These are phyloP conservation scores for Pterocles gutturalis DNA, from an alignment of 2,113 vertebrate species.

Conservation along the genomic window DNA sequence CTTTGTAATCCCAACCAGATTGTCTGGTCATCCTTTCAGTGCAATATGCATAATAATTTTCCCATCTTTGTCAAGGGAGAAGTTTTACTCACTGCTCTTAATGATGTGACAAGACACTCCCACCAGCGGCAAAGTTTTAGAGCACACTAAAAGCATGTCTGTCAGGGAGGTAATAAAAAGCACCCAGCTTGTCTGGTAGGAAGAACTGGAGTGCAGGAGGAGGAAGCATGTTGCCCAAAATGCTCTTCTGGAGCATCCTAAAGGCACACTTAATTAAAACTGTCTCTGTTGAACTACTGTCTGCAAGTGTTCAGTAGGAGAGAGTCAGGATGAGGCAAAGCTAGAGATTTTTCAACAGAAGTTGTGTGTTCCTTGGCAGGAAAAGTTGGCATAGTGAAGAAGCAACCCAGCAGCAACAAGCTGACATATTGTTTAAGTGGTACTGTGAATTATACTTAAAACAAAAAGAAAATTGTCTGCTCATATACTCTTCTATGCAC, in stretches of 20 bases:
- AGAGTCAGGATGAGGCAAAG: background rate
- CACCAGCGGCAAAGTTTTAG: background rate
- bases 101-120: background rate
- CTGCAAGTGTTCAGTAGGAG: background rate
- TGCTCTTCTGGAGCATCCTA: background rate
- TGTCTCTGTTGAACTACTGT: background rate
- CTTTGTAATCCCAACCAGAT: background rate
- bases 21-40: background rate
- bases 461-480: background rate
- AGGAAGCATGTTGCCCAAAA: background rate
- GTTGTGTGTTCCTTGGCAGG: background rate
- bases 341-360: background rate
- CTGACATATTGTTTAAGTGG: background rate
- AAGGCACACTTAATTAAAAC: background rate
- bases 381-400: background rate
- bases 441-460: background rate
- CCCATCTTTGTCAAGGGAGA: background rate
- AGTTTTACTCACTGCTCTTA: background rate
- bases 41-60: background rate
- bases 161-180: background rate
- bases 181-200: background rate
- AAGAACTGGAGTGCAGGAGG: background rate
- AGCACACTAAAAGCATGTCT: background rate
- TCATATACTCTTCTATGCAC: background rate
- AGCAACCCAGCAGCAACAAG: background rate